These are phyloP conservation scores for Seira sanloemensis DNA, from an alignment of 2,888 invertebrate species.

Conservation along the genomic window DNA sequence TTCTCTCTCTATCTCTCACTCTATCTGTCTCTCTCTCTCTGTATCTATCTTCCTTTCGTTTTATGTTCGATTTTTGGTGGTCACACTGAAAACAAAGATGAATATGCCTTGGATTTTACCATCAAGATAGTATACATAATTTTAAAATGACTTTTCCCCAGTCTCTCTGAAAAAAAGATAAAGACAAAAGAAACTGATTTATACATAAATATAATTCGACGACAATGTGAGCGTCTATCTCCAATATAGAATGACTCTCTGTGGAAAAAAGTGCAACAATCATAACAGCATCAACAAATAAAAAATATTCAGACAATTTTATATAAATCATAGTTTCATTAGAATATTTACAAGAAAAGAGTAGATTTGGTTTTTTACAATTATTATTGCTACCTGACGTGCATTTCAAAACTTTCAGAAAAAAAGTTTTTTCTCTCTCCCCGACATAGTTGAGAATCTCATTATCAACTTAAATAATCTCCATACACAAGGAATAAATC, in stretches of 20 bases:
- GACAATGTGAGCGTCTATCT: neutral
- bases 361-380: conserved; percentile 7
- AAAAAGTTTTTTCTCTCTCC: conserved; percentile 19
- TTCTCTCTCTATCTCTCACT: conserved; percentile 17
- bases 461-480: conserved; percentile 6
- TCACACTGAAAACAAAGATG: conserved; percentile 28
- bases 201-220: neutral
- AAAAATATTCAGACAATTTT: conserved; percentile 10
- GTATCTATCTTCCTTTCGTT: conserved; percentile 35
- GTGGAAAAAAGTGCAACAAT: conserved; percentile 10
- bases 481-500: neutral
- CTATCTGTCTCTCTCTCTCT: neutral
- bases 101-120: conserved; percentile 70
- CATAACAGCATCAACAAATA: neutral
- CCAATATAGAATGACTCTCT: neutral
- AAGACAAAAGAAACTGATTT: neutral
- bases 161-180: neutral
- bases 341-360: neutral
- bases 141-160: neutral
- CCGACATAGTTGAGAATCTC: conserved; percentile 20
- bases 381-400: conserved; percentile 59
- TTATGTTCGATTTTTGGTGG: conserved; percentile 15
- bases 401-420: conserved; percentile 39
- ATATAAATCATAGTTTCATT: neutral
- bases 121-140: conserved; percentile 64